These are phyloP conservation scores for Dynastes maya DNA, from an alignment of 2,888 invertebrate genomes.

Conservation along the genomic window DNA sequence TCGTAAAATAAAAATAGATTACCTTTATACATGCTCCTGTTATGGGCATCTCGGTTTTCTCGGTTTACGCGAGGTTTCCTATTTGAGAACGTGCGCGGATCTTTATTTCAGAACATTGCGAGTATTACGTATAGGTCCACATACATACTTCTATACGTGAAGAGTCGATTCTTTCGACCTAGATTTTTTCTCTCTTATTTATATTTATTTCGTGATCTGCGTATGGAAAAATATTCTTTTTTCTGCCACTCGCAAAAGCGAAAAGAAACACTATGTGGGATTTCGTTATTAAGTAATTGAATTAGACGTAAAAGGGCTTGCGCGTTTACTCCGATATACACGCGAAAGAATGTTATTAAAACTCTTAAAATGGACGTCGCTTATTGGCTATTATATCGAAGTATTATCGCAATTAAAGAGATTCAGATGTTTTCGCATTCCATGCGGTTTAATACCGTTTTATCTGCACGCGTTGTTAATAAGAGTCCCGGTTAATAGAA, in stretches of 20 bases:
- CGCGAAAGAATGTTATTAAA: constrained; percentile 22
- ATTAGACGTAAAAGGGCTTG: constrained; percentile 23
- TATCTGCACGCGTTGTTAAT: too few relatives aligned
- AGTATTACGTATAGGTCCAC: not conserved
- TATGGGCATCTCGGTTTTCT: constrained; percentile 30
- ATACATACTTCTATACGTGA: not conserved
- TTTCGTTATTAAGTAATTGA: constrained; percentile 41
- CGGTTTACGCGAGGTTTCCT: constrained; percentile 32
- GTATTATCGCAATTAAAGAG: not conserved
- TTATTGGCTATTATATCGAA: not conserved
- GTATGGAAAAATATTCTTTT: constrained; percentile 18
- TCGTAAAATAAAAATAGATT: constrained; percentile 40
- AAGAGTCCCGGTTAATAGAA: too few relatives aligned
- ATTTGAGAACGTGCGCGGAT: constrained; percentile 28
- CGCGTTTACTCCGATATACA: not conserved
- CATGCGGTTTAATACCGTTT: not conserved
- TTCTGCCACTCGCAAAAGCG: not conserved
- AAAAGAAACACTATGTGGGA: constrained; percentile 15
- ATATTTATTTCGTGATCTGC: constrained; percentile 28
- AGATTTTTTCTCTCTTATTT: constrained; percentile 35
- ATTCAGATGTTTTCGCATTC: constrained; percentile 9
- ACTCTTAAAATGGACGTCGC: not conserved
- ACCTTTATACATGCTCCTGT: constrained; percentile 16
- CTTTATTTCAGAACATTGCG: not conserved
- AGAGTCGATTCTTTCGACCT: constrained; percentile 22